phyloP scores from a whole-genome alignment of 2,113 vertebrate genomes.

The Zosterops pallidus region DNA sequence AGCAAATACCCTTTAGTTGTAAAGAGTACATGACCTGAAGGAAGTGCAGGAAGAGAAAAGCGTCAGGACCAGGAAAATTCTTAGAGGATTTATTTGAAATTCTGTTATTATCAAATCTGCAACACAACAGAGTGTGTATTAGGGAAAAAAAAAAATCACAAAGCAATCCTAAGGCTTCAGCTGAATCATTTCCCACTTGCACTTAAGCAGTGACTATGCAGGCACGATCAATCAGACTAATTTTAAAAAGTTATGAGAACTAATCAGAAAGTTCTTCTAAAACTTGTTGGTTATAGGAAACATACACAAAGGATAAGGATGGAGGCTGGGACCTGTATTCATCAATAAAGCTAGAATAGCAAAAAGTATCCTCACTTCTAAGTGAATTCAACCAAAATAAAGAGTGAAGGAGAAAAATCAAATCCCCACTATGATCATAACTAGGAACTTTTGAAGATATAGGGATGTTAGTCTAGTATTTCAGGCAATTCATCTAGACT shows the following conservation, averaged over 20 bases:
- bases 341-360: background rate
- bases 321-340: background rate
- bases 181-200: background rate
- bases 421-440: background rate
- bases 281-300: rapidly evolving
- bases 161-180: background rate
- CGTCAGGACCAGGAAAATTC: background rate
- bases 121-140: background rate
- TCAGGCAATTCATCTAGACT: background rate
- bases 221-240: background rate
- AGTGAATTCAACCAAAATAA: background rate
- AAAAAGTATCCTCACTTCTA: background rate
- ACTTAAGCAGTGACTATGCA: background rate
- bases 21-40: background rate
- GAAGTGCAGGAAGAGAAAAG: background rate
- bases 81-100: background rate
- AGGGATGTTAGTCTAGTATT: background rate
- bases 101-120: background rate
- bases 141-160: background rate
- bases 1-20: background rate
- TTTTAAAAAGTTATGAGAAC: background rate
- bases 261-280: slow-evolving; percentile 7
- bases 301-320: background rate
- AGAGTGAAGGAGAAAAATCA: background rate
- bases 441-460: background rate